Evolutionary conservation across 2,888 invertebrate genomes (phyloP).

Genomic region (Pyrrhosoma nymphula): DNA sequence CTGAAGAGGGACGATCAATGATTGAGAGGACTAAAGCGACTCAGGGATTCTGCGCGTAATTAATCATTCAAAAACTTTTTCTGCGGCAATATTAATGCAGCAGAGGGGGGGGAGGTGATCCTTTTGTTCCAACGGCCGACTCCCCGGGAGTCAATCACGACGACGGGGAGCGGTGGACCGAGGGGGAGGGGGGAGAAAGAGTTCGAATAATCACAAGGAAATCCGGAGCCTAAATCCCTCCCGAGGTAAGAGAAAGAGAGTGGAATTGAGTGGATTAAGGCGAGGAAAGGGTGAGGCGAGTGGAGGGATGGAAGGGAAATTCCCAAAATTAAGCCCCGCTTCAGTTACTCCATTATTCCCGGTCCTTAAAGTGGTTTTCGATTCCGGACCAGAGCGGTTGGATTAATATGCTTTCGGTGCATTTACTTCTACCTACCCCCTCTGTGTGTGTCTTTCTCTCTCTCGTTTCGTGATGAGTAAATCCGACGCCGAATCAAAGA

Average conservation of each 20-base stretch:
- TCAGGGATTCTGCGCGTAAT: background rate
- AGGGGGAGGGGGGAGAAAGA: background rate
- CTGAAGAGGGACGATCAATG: no score
- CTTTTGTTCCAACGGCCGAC: background rate
- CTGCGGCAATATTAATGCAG: background rate
- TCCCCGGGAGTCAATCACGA: background rate
- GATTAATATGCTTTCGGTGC: background rate
- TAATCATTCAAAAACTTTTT: background rate
- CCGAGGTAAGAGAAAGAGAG: background rate
- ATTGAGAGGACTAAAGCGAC: background rate
- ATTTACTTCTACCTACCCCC: background rate
- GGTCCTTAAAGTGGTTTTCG: background rate
- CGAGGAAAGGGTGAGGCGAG: background rate
- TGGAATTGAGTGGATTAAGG: background rate
- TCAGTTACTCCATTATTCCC: slow-evolving; percentile 11
- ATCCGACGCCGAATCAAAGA: background rate
- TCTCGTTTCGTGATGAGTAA: background rate
- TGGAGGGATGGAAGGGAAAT: background rate
- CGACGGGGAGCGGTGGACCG: background rate
- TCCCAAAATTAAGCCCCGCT: background rate
- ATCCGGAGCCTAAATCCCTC: background rate
- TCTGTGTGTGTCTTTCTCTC: background rate
- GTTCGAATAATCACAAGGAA: background rate
- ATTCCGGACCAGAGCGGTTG: background rate
- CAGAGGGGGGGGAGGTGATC: background rate